Evolutionary conservation across 1,140 invertebrate genomes (phyloP).

Genomic region (Lasioglossum baleicum): DNA sequence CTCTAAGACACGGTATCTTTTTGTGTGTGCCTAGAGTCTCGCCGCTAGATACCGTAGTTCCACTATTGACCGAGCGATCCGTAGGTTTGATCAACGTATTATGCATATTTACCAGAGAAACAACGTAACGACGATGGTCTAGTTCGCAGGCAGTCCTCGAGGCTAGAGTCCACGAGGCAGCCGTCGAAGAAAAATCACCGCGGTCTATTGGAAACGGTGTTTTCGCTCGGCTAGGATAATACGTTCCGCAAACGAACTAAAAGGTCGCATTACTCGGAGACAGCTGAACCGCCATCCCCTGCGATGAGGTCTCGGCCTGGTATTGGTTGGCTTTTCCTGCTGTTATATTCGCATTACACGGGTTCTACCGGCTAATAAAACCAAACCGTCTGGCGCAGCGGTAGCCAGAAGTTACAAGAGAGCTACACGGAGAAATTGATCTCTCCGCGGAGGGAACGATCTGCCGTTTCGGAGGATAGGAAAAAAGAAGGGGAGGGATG

Average conservation of each 20-base stretch:
- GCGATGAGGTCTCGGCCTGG: not conserved
- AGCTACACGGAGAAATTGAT: constrained; percentile 40
- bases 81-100: too few species aligned
- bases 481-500: not conserved
- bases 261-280: constrained; percentile 4
- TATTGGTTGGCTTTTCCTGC: constrained; percentile 1
- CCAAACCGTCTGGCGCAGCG: constrained; percentile 25
- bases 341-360: constrained; percentile 27
- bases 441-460: constrained; percentile 6
- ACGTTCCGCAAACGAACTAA: constrained; percentile 9
- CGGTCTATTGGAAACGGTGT: not conserved
- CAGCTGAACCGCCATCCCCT: not conserved
- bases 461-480: not conserved
- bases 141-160: too few species aligned
- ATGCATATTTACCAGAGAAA: too few species aligned
- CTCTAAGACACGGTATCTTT: too few species aligned
- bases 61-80: too few species aligned
- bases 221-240: not conserved
- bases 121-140: too few species aligned
- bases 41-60: too few species aligned
- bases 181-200: not conserved
- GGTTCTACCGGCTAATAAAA: constrained; percentile 25
- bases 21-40: too few species aligned
- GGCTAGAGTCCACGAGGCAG: too few species aligned
- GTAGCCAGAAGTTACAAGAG: constrained; percentile 6